Conservation (phyloP, 2,888 invertebrate genomes). For the Rhabditoides inermis region DNA sequence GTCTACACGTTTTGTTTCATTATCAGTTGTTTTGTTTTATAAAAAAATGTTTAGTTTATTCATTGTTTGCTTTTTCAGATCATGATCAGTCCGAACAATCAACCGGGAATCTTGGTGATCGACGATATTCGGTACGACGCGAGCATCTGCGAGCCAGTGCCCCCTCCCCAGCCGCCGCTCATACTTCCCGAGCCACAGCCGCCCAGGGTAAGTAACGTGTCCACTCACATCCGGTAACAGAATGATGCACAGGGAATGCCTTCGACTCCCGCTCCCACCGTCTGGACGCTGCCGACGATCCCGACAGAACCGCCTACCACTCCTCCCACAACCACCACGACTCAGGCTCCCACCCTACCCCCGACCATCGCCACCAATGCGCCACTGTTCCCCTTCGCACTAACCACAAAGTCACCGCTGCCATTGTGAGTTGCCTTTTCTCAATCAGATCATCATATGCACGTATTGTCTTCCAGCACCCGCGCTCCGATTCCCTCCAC, state of each 20-base stretch:
- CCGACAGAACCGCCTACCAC: constrained; percentile 2
- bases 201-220: neutral
- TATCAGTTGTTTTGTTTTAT: constrained; percentile 2
- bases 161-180: neutral
- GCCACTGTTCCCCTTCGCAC: neutral
- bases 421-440: too few species aligned
- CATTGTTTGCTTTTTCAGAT: constrained; percentile 26
- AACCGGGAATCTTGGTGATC: constrained; percentile 39
- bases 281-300: neutral
- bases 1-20: neutral
- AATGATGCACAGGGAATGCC: neutral
- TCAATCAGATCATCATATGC: too few species aligned
- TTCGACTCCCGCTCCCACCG: constrained; percentile 1
- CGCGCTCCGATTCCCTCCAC: constrained; percentile 6
- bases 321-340: constrained; percentile 7
- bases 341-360: neutral
- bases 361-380: constrained; percentile 6
- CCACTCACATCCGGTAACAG: neutral
- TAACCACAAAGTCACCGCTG: neutral
- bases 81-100: constrained; percentile 35
- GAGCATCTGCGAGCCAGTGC: constrained; percentile 20
- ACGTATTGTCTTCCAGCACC: constrained; percentile 4
- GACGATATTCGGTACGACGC: constrained; percentile 48
- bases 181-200: neutral
- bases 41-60: neutral